Conservation (phyloP, 2,888 invertebrate species). For the Ditylenchus weischeri region DNA sequence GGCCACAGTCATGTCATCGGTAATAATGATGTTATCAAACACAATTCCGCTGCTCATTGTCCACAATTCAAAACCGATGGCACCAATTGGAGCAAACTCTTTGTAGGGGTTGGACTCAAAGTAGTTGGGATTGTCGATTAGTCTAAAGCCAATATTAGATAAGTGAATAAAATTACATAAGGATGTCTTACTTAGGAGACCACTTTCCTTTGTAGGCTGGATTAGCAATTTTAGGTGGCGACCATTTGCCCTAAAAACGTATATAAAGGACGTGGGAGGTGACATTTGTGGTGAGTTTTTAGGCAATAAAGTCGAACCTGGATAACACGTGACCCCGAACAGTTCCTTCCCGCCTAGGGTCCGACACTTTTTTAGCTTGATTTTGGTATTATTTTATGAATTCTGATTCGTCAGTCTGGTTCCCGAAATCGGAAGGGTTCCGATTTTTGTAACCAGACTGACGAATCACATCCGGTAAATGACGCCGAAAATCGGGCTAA, state of each 20-base stretch:
- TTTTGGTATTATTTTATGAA: too few relatives aligned
- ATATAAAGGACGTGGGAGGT: constrained; percentile 2
- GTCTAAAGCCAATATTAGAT: constrained; percentile 59
- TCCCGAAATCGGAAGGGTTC: too few relatives aligned
- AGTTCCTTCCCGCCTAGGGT: too few relatives aligned
- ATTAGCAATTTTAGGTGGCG: constrained; percentile 67
- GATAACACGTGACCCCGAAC: too few relatives aligned
- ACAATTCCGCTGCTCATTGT: constrained; percentile 90
- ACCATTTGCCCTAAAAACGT: constrained; percentile 78
- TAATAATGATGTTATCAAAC: constrained; percentile 82
- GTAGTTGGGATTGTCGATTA: constrained; percentile 85
- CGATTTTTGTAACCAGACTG: too few relatives aligned
- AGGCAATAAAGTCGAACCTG: too few relatives aligned
- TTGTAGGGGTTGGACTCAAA: constrained; percentile 80
- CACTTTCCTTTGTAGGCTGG: constrained; percentile 65
- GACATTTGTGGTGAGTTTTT: neutral
- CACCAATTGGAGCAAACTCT: constrained; percentile 60
- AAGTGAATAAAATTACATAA: too few relatives aligned
- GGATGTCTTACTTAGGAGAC: constrained; percentile 57
- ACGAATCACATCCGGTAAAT: too few relatives aligned
- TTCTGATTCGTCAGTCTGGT: too few relatives aligned
- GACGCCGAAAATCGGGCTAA: too few relatives aligned
- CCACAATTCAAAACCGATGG: constrained; percentile 59
- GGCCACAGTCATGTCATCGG: constrained; percentile 76
- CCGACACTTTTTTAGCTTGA: too few relatives aligned